Percentiles rank a stretch among this genome's conserved stretches.
Evolutionary conservation across 2,113 vertebrate species (phyloP).

Genomic region (Mus pahari): DNA sequence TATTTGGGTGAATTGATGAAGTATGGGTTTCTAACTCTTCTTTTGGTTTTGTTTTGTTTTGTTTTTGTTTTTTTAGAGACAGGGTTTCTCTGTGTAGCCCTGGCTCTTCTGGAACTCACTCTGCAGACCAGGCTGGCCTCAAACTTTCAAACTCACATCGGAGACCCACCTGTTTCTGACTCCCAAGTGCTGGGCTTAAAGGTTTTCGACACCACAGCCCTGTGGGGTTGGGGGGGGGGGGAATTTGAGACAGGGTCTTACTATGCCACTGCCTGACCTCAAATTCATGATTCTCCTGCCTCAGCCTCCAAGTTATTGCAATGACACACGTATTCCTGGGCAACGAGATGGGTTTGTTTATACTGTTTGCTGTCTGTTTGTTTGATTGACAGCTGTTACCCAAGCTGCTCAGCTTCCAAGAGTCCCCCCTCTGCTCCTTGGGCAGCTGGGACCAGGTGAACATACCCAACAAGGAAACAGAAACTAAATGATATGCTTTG

Average conservation of each 20-base stretch:
- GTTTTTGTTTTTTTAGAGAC: too few species aligned
- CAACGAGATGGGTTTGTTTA: not conserved
- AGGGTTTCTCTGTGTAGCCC: too few species aligned
- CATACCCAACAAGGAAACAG: not conserved
- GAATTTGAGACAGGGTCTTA: not conserved
- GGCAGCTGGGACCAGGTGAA: not conserved
- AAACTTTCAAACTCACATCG: too few species aligned
- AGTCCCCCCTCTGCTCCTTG: not conserved
- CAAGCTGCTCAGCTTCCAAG: not conserved
- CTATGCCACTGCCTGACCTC: not conserved
- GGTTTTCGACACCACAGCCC: too few species aligned
- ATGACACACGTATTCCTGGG: not conserved
- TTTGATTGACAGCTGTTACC: not conserved
- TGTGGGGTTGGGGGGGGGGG: too few species aligned
- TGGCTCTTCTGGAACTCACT: too few species aligned
- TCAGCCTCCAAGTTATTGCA: not conserved
- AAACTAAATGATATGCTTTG: conserved; percentile 16
- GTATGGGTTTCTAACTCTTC: too few species aligned
- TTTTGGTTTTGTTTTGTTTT: too few species aligned
- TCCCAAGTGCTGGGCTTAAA: too few species aligned
- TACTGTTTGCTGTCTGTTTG: not conserved
- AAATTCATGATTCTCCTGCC: not conserved
- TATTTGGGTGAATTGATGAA: conserved; percentile 30
- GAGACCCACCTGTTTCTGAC: too few species aligned
- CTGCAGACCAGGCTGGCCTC: too few species aligned